Conservation (phyloP, 2,113 vertebrate species). For the Channa argus region DNA sequence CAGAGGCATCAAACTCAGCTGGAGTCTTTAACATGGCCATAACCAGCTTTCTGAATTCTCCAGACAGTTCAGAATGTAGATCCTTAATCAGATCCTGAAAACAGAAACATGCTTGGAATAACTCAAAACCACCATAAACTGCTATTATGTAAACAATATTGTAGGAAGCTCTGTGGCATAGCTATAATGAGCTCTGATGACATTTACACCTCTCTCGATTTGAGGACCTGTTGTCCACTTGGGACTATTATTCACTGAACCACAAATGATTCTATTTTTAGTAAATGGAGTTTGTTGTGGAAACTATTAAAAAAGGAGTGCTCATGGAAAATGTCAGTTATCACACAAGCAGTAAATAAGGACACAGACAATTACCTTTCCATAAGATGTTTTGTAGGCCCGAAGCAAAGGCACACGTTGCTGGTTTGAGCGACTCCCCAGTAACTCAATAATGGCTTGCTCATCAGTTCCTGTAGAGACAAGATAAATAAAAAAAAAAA, state of each 20-base stretch:
- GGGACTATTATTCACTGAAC: constrained; percentile 23
- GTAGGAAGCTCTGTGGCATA: background rate
- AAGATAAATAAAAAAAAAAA: background rate
- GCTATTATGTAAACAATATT: constrained; percentile 3
- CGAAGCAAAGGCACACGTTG: constrained; percentile 90
- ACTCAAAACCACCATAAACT: constrained; percentile 26
- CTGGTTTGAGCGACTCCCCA: constrained; percentile 92
- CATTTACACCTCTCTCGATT: constrained; percentile 38
- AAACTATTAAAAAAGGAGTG: background rate
- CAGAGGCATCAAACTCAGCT: constrained; percentile 86
- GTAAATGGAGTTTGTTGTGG: background rate
- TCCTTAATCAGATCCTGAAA: constrained; percentile 96
- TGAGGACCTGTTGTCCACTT: constrained; percentile 52
- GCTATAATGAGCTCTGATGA: constrained; percentile 46
- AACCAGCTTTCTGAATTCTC: constrained; percentile 94
- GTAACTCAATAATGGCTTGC: constrained; percentile 93
- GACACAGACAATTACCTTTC: constrained; percentile 86
- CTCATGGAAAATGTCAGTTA: background rate
- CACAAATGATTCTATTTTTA: background rate
- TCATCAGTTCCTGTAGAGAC: constrained; percentile 90
- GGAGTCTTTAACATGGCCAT: constrained; percentile 93
- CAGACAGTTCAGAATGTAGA: constrained; percentile 95
- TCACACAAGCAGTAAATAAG: background rate
- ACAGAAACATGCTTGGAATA: constrained; percentile 41
- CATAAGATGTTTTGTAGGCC: constrained; percentile 96